Evolutionary conservation across 2,888 invertebrate genomes (phyloP), one percentile per base, ranked within the genome.

Genomic region (Drosophila longiperda): DNA sequence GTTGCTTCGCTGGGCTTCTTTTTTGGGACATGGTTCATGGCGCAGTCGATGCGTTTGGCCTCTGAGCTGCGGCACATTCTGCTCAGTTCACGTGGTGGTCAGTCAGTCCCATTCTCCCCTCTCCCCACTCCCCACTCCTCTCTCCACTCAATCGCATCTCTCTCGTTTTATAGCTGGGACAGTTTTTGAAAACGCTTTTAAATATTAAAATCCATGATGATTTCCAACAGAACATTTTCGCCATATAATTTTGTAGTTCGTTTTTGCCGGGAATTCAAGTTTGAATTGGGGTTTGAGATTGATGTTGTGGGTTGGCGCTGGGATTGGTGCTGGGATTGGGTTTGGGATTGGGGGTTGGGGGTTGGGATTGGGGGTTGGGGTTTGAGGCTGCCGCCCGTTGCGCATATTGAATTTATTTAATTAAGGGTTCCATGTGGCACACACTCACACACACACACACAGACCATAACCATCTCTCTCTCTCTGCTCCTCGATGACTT

Each of bases 371-470:
- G 8, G 53, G 49, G 49, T 4, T 12, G 48, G 52, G 58, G 42
- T 23, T 40, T 62, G 38, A 34, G 66, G 40, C 55, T 49, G 82
- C 63, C 75, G 88, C 78, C 86, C 90, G 90, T 87, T 89, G 89
- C 90, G 91, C 91, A 92, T 92, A 91, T 91, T 92, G 92, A 91
- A 92, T 91, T 92, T 91, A 91, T 91, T 91, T 91, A 91, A 91
- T 91, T 91, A 91, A 91, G 91, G 90, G 90, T 86, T 89, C 89
- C 87, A 86, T 82, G 76, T 73, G 79, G 54, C 74, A 81, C 73
- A 78, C 64, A 74, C 66, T 68, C 60, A 68, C 70, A 65, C 62
- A 55, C 63, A 58, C 48, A 38, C 34, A 36, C 36, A 15, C 36
- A 45, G 45, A 45, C 23, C 6, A 64, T 57, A 23, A 42, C n/a